Evolutionary conservation across 2,113 vertebrate genomes (phyloP), one percentile per base, ranked within the genome.

Genomic region (Megaceryle torquata): DNA sequence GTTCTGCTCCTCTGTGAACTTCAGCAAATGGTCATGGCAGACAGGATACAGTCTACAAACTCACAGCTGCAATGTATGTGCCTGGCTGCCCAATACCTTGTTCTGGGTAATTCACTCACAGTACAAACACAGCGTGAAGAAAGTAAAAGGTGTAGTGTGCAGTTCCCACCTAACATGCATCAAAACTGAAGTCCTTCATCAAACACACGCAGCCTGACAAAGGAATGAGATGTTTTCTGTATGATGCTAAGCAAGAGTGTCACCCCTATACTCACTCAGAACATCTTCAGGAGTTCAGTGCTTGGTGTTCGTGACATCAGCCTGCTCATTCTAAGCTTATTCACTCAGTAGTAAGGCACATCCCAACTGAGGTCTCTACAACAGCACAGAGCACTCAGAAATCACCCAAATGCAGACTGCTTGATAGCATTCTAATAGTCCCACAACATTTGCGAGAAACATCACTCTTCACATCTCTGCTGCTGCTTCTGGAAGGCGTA

Each of bases 1-100:
- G 95, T 95, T 71, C 96, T 82, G 81, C 91, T 86, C 51, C 94
- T 68, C 71, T 83, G 91, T 93, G 95, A 89, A 86, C 94, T 91
- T 72, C 82, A 82, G 89, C 76, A 81, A 96, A 94, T 37, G n/a
- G 91, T 86, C 81, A 60, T 0, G 1, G 77, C 75, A 78, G 90
- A 84, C 76, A 95, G 97, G 97, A 97, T 88, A 90, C 80, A 71
- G 93, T 22, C 81, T 77, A 79, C 51, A 82, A 65, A 61, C 26
- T 79, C 39, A 6, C 33, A 88, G 88, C 94, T 96, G 65, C 77
- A 93, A 21, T 43, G 33, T 53, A 37, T 70, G 75, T 82, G 80
- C 67, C 87, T 93, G 56, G 29, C 72, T 96, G 82, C 37, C 89
- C 31, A 10, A 48, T 8, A 54, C 41, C 57, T 91, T 67, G 8